Percentiles rank a stretch among this genome's conserved stretches.
Evolutionary conservation across 2,113 vertebrate genomes (phyloP).

Genomic region (Scartelaos histophorus): DNA sequence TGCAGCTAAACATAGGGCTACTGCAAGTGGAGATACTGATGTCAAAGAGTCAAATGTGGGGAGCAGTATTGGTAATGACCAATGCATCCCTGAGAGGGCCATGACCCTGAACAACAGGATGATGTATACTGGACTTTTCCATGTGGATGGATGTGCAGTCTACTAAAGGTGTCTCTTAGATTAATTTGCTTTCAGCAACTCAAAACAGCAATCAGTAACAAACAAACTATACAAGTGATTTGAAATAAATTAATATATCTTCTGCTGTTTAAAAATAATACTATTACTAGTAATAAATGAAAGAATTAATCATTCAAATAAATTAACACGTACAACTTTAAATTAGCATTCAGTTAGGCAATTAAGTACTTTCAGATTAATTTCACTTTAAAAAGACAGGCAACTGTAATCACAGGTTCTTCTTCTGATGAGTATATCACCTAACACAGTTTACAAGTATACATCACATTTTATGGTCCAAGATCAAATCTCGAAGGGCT

Average conservation of each 20-base stretch:
- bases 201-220: constrained; percentile 58
- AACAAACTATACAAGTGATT: constrained; percentile 48
- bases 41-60: constrained; percentile 39
- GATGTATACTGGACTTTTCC: constrained; percentile 47
- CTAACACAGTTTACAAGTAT: constrained; percentile 51
- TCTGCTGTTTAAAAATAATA: constrained; percentile 38
- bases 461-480: constrained; percentile 62
- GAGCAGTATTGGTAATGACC: constrained; percentile 56
- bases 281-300: constrained; percentile 45
- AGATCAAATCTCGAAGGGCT: constrained; percentile 15
- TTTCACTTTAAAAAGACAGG: constrained; percentile 59
- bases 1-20: constrained; percentile 68
- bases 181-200: constrained; percentile 40
- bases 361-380: constrained; percentile 50
- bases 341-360: constrained; percentile 77
- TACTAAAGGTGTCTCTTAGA: constrained; percentile 17
- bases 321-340: constrained; percentile 79
- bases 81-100: constrained; percentile 78
- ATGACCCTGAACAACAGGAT: constrained; percentile 55
- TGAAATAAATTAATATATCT: constrained; percentile 68
- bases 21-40: constrained; percentile 37
- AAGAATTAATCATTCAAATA: constrained; percentile 74
- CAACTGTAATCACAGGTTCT: constrained; percentile 60
- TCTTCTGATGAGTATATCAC: constrained; percentile 46
- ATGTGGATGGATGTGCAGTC: constrained; percentile 47